Percentiles rank a stretch among this genome's conserved stretches.
Conservation (phyloP, 2,888 invertebrate species). For the Linnaemya tessellans region DNA sequence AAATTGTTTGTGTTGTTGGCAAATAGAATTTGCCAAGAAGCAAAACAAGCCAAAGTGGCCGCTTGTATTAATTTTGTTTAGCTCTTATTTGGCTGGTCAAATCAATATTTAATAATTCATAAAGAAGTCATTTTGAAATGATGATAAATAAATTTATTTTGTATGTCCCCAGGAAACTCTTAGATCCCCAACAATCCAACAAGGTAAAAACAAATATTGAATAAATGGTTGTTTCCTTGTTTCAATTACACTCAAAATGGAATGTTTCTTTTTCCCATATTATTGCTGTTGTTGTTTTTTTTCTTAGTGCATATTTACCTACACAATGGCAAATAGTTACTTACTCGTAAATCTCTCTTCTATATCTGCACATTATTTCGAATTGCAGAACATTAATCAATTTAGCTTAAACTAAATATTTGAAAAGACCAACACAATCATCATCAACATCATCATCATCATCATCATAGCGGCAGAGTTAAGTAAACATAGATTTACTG, state of each 20-base stretch:
- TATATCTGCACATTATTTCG: conserved; percentile 13
- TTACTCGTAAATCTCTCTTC: conserved; percentile 1
- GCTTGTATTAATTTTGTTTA: conserved; percentile 5
- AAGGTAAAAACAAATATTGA: conserved; percentile 9
- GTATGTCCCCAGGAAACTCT: neutral
- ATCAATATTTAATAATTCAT: conserved; percentile 14
- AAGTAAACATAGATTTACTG: conserved; percentile 20
- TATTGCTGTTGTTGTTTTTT: neutral
- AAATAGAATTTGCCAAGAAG: neutral
- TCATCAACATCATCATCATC: neutral
- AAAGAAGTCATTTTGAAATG: neutral
- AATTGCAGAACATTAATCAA: conserved; percentile 57
- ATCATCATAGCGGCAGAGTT: conserved; percentile 4
- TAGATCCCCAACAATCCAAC: neutral
- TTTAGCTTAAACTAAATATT: conserved; percentile 40
- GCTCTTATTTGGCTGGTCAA: neutral
- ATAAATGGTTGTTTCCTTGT: neutral
- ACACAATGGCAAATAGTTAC: conserved; percentile 30
- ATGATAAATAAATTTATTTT: conserved; percentile 2
- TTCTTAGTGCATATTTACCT: neutral
- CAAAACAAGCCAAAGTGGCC: neutral
- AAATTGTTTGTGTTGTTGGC: neutral
- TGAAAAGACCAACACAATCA: conserved; percentile 40
- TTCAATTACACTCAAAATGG: conserved; percentile 24
- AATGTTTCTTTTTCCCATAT: neutral